These are phyloP conservation scores for Ianthella basta DNA, from an alignment of 37 sponge, comb jelly and placozoan genomes.

Conservation along the genomic window DNA sequence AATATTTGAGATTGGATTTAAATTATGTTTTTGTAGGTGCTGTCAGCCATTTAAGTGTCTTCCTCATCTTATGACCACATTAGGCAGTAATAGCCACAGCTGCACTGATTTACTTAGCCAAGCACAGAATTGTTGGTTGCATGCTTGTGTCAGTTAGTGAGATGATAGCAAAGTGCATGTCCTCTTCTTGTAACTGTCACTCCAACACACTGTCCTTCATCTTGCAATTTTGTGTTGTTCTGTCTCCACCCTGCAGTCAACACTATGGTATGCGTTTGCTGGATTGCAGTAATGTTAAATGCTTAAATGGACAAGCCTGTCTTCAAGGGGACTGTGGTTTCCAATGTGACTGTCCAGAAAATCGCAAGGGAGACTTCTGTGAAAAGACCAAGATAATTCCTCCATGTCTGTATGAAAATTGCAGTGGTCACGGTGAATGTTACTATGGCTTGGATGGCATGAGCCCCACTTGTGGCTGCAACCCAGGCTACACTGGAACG, in stretches of 20 bases:
- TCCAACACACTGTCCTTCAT: too few relatives aligned
- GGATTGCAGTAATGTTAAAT: constrained; percentile 27
- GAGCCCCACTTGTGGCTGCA: constrained; percentile 24
- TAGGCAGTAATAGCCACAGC: too few relatives aligned
- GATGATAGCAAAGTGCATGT: too few relatives aligned
- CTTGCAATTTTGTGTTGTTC: too few relatives aligned
- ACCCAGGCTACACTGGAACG: constrained; percentile 15
- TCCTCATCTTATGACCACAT: too few relatives aligned
- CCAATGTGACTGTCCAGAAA: not conserved
- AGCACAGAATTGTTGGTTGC: too few relatives aligned
- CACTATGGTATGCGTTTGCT: constrained; percentile 6
- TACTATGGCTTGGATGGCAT: not conserved
- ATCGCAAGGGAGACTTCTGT: not conserved
- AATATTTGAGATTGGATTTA: too few relatives aligned
- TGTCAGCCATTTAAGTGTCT: too few relatives aligned
- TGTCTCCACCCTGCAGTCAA: constrained; percentile 22
- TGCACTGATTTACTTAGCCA: too few relatives aligned
- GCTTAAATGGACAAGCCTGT: constrained; percentile 11
- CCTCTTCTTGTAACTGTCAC: too few relatives aligned
- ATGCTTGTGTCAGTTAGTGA: too few relatives aligned
- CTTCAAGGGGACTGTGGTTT: not conserved
- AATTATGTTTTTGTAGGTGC: too few relatives aligned
- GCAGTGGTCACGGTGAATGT: constrained; percentile 34
- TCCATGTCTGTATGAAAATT: not conserved
- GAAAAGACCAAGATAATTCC: not conserved